A percentile compares a stretch with the other conserved stretches of the same genome.
Evolutionary conservation across 2,797 vertebrate species (phyloP).

Genomic region (Enteromius treurensis): DNA sequence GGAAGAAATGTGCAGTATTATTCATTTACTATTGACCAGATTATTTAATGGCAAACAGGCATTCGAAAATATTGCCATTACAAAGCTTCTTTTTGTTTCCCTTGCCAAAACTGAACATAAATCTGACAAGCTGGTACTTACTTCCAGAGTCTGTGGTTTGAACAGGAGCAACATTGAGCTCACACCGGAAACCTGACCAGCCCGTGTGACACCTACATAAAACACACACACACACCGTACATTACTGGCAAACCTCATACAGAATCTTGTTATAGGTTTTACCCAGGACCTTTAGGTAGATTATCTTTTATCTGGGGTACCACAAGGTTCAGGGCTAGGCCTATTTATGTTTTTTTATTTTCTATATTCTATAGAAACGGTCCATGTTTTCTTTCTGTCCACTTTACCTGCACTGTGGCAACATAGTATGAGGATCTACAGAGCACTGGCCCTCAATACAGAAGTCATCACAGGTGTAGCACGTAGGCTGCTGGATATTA

Average conservation of each 20-base stretch:
- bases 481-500: constrained; percentile 83
- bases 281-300: neutral
- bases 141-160: constrained; percentile 76
- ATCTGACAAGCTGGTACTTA: constrained; percentile 70
- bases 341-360: neutral
- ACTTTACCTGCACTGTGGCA: constrained; percentile 92
- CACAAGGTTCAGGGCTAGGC: neutral
- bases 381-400: no score
- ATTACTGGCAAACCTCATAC: neutral
- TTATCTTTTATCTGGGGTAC: neutral
- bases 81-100: neutral
- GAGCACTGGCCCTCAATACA: constrained; percentile 87
- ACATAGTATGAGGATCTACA: constrained; percentile 81
- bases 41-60: neutral
- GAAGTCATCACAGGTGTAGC: constrained; percentile 86
- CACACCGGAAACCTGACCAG: constrained; percentile 82
- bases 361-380: neutral
- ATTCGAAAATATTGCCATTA: neutral
- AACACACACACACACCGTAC: constrained; percentile 9
- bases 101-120: neutral
- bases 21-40: neutral
- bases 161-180: constrained; percentile 68
- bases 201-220: constrained; percentile 81
- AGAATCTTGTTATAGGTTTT: neutral
- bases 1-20: constrained; percentile 1